A percentile compares a stretch with the other conserved stretches of the same genome.
Conservation (phyloP, 2,888 invertebrate genomes). For the Boloria selene region DNA sequence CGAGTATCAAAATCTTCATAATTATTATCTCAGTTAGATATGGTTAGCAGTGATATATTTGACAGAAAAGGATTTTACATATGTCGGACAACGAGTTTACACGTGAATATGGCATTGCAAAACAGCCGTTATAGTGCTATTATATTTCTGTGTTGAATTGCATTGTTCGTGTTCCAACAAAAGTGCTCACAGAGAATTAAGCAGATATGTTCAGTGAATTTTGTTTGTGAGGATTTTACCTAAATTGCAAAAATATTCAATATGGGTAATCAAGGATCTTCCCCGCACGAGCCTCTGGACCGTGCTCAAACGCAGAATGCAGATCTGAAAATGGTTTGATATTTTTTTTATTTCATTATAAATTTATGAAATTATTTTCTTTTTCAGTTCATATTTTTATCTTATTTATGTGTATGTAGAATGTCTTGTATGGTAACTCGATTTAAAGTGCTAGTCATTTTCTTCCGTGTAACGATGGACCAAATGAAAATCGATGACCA, state of each 20-base stretch:
- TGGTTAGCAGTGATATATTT: constrained; percentile 58
- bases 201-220: constrained; percentile 48
- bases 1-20: constrained; percentile 70
- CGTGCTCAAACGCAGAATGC: constrained; percentile 80
- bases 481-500: too few species aligned
- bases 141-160: constrained; percentile 43
- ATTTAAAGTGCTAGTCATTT: too few species aligned
- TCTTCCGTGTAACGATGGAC: too few species aligned
- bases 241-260: constrained; percentile 37
- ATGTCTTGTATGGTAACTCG: not conserved
- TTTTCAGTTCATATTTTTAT: not conserved
- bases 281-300: constrained; percentile 91
- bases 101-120: constrained; percentile 54
- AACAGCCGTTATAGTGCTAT: constrained; percentile 51
- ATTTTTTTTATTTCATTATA: constrained; percentile 21
- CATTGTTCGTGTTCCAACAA: constrained; percentile 23
- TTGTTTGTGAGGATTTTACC: constrained; percentile 33
- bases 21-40: constrained; percentile 72
- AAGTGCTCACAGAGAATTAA: constrained; percentile 43
- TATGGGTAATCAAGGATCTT: constrained; percentile 93
- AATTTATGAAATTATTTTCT: not conserved
- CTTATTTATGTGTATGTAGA: not conserved
- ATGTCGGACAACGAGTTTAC: constrained; percentile 56
- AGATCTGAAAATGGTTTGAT: constrained; percentile 76
- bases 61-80: constrained; percentile 63